Percentiles rank a stretch among this genome's conserved stretches.
Conservation (phyloP, 1,140 invertebrate genomes). For the Akabosia matsudoensis region DNA sequence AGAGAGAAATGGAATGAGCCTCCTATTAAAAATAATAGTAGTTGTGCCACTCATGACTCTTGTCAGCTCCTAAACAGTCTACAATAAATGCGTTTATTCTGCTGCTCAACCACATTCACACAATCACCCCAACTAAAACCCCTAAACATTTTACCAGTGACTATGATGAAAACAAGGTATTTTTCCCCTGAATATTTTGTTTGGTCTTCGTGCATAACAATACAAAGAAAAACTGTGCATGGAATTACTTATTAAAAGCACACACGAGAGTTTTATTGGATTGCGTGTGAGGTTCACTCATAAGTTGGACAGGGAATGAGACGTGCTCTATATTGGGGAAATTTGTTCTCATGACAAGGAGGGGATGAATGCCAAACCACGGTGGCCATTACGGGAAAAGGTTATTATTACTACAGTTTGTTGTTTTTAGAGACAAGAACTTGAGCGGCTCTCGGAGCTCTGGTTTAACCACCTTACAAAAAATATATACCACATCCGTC, state of each 20-base stretch:
- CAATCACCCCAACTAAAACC: background rate
- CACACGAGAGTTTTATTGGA: too few species aligned
- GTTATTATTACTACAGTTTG: background rate
- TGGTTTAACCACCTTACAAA: too few species aligned
- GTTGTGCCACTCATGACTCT: background rate
- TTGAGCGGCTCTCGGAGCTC: background rate
- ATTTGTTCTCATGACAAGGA: constrained; percentile 16
- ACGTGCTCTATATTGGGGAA: background rate
- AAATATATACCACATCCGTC: background rate
- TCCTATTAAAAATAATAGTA: constrained; percentile 3
- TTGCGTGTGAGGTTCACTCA: background rate
- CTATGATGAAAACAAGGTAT: too few species aligned
- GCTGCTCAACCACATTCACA: background rate
- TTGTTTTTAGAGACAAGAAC: constrained; percentile 7
- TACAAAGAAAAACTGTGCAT: background rate
- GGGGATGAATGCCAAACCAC: background rate
- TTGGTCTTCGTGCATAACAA: background rate
- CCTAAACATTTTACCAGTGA: too few species aligned
- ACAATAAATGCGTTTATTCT: background rate
- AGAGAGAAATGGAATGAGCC: constrained; percentile 9
- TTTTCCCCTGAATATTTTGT: too few species aligned
- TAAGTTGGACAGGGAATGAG: background rate
- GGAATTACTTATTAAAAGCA: too few species aligned
- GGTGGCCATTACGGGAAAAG: background rate
- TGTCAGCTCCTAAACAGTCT: background rate